Percentiles rank a stretch among this genome's conserved stretches.
phyloP scores from a whole-genome alignment of 2,797 vertebrate species.

The Tokudaia muenninki region DNA sequence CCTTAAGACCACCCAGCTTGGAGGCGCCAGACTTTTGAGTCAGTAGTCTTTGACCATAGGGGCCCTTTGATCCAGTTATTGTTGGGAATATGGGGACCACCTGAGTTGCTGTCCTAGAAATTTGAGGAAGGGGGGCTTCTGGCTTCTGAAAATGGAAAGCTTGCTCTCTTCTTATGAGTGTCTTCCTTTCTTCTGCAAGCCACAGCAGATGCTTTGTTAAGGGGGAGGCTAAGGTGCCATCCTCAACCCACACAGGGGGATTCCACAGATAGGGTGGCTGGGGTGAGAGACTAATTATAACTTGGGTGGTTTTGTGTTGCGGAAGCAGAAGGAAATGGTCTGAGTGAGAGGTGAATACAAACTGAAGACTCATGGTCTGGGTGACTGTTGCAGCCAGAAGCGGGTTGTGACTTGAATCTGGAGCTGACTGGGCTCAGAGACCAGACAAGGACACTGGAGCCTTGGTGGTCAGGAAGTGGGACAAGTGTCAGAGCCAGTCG shows the following conservation, averaged over 20 bases:
- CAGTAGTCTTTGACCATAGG: not conserved
- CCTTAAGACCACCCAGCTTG: not conserved
- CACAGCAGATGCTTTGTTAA: not conserved
- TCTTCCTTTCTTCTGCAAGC: not conserved
- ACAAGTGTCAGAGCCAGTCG: not conserved
- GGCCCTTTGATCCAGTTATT: not conserved
- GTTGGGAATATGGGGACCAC: not conserved
- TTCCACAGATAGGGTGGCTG: not conserved
- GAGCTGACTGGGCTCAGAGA: not conserved
- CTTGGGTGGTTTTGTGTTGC: not conserved
- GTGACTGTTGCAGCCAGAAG: not conserved
- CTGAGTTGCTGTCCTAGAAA: not conserved
- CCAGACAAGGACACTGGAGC: not conserved
- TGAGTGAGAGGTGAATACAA: too few relatives aligned
- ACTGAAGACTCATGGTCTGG: rapidly evolving
- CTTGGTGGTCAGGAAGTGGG: not conserved
- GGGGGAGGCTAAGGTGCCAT: not conserved
- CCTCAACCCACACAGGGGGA: not conserved
- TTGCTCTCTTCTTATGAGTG: not conserved
- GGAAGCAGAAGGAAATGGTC: not conserved
- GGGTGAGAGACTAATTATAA: not conserved
- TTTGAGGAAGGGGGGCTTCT: not conserved
- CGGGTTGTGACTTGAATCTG: not conserved
- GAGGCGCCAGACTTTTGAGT: not conserved
- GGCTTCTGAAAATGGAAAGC: not conserved